A percentile compares a stretch with the other conserved stretches of the same genome.
Evolutionary conservation across 2,888 invertebrate genomes (phyloP).

Genomic region (Crepidodera aurea): DNA sequence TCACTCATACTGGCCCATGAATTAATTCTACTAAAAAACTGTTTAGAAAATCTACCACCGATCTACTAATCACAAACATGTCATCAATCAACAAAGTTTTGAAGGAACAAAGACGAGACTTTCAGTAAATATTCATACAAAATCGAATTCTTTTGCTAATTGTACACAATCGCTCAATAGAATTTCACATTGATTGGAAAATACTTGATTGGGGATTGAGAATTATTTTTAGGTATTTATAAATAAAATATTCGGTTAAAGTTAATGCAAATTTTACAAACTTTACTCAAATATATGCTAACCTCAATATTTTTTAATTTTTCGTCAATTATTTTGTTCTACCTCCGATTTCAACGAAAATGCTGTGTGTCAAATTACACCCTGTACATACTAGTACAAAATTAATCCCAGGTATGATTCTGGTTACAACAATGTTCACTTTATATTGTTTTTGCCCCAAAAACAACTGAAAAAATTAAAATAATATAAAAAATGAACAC

Average conservation of each 20-base stretch:
- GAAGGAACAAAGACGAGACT: neutral
- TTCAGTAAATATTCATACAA: conserved; percentile 9
- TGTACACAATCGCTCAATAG: neutral
- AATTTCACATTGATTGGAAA: neutral
- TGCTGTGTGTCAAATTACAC: too few species aligned
- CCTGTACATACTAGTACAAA: too few species aligned
- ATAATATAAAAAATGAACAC: too few species aligned
- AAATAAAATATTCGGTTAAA: neutral
- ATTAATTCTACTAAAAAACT: neutral
- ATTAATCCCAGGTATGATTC: too few species aligned
- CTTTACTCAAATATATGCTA: too few species aligned
- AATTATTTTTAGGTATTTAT: neutral
- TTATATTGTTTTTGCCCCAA: too few species aligned
- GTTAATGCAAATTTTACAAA: neutral
- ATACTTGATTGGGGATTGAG: neutral
- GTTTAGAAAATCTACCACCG: conserved; percentile 13
- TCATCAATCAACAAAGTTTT: neutral
- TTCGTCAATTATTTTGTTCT: too few species aligned
- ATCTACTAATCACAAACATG: conserved; percentile 21
- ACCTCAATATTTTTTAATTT: too few species aligned
- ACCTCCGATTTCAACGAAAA: too few species aligned
- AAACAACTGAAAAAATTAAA: too few species aligned
- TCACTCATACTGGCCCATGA: too few species aligned
- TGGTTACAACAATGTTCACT: too few species aligned
- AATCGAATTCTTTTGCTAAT: neutral